A percentile compares a stretch with the other conserved stretches of the same genome.
Conservation (phyloP, 2,797 vertebrate species). For the Phrynocephalus guinanensis region DNA sequence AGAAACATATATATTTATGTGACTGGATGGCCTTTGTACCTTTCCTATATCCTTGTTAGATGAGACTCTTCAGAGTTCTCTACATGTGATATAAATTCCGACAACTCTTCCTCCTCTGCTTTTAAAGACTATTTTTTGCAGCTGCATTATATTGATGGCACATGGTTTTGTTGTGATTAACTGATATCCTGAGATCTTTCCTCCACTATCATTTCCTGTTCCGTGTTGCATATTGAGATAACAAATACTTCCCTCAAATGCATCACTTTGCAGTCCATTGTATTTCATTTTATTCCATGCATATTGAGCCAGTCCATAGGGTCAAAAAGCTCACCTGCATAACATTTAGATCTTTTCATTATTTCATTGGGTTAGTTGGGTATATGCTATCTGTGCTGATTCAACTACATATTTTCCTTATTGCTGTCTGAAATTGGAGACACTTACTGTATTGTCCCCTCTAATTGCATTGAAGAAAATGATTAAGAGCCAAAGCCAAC, state of each 20-base stretch:
- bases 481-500: background rate
- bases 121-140: background rate
- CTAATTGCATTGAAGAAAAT: background rate
- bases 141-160: background rate
- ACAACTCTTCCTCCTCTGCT: background rate
- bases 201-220: conserved; percentile 3
- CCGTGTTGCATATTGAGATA: background rate
- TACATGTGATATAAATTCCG: background rate
- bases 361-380: background rate
- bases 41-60: too few species aligned
- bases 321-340: background rate
- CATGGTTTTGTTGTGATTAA: background rate
- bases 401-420: background rate
- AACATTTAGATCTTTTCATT: background rate
- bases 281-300: background rate
- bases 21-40: too few species aligned
- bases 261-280: background rate
- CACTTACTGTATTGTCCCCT: background rate
- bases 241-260: background rate
- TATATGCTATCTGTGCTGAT: background rate
- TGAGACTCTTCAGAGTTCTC: background rate
- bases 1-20: background rate
- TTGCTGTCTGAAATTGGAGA: background rate
- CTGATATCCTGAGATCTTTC: background rate
- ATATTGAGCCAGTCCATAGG: background rate